These are phyloP conservation scores for Chelon labrosus DNA, from an alignment of 2,797 vertebrate species.

Conservation along the genomic window DNA sequence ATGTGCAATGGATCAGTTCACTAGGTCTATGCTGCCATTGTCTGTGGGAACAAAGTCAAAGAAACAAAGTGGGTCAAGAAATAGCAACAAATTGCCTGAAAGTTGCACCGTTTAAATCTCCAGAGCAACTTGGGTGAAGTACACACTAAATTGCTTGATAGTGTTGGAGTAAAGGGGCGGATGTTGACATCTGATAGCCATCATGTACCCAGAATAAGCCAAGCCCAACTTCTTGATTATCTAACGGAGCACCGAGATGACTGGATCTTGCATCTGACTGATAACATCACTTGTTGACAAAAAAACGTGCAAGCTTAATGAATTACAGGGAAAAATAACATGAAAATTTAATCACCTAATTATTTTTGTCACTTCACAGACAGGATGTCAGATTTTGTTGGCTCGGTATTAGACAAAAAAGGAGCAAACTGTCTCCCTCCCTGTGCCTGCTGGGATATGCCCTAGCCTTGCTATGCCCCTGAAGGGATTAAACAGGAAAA, in stretches of 20 bases:
- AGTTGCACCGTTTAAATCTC: background rate
- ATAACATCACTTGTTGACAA: conserved; percentile 2
- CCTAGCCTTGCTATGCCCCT: conserved; percentile 24
- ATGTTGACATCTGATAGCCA: conserved; percentile 28
- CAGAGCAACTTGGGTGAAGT: background rate
- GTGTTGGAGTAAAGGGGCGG: conserved; percentile 26
- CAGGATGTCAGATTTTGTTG: conserved; percentile 12
- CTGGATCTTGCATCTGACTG: background rate
- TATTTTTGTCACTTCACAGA: conserved; percentile 19
- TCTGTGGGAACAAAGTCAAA: too few relatives aligned
- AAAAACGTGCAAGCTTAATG: background rate
- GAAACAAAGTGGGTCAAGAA: background rate
- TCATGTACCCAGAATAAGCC: conserved; percentile 26
- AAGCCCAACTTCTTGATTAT: conserved; percentile 27
- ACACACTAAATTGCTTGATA: conserved; percentile 17
- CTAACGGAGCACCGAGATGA: conserved; percentile 18
- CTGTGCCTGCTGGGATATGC: conserved; percentile 41
- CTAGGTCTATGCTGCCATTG: background rate
- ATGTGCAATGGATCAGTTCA: too few relatives aligned
- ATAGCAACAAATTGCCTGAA: background rate
- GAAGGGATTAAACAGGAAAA: conserved; percentile 44
- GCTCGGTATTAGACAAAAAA: conserved; percentile 9
- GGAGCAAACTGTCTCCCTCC: background rate
- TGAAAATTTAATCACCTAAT: conserved; percentile 16
- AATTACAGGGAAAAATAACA: conserved; percentile 4